phyloP scores from a whole-genome alignment of 2,888 invertebrate genomes.

The Gymnocheta viridis region DNA sequence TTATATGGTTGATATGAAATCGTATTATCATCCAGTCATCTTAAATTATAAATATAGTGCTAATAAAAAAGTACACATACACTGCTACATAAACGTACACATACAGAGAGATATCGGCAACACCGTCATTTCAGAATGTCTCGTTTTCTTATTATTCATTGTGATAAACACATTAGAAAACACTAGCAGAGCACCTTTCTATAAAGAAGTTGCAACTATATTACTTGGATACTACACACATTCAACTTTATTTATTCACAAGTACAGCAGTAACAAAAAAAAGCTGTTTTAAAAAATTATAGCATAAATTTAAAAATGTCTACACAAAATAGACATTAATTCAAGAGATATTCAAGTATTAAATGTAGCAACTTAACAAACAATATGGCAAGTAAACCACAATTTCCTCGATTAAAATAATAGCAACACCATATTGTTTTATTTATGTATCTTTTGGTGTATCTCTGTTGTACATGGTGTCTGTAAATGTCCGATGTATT shows the following conservation, averaged over 20 bases:
- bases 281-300: slow-evolving; percentile 55
- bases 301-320: slow-evolving; percentile 43
- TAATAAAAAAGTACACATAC: no score
- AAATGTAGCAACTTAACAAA: neutral
- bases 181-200: no score
- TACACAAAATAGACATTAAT: slow-evolving; percentile 46
- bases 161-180: no score
- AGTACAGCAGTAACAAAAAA: slow-evolving; percentile 1
- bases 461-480: no score
- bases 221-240: neutral
- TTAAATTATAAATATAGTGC: no score
- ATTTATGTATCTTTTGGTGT: slow-evolving; percentile 17
- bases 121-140: no score
- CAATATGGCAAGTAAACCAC: slow-evolving; percentile 6
- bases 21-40: no score
- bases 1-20: no score
- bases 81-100: no score
- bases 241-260: neutral
- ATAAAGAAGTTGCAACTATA: slow-evolving; percentile 18
- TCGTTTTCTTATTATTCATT: no score
- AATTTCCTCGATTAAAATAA: slow-evolving; percentile 28
- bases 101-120: no score
- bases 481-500: neutral
- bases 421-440: slow-evolving; percentile 13
- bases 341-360: slow-evolving; percentile 17